Percentiles rank a stretch among this genome's conserved stretches.
Conservation (phyloP, 2,113 vertebrate species). For the Ranitomeya imitator region DNA sequence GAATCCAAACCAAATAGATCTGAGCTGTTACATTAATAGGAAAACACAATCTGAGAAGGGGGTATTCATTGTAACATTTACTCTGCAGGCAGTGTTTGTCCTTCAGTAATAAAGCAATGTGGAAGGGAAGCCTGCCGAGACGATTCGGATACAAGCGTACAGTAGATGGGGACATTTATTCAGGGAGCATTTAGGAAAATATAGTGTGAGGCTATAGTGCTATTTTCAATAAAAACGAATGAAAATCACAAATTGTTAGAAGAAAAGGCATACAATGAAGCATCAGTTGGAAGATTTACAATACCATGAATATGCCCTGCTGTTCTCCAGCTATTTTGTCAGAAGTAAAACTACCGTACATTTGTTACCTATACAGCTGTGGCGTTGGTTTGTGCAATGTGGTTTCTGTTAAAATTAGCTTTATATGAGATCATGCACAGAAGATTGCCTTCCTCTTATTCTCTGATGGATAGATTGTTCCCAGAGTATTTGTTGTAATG, state of each 20-base stretch:
- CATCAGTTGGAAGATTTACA: neutral
- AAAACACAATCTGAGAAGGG: constrained; percentile 12
- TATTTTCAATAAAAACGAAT: neutral
- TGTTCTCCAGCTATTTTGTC: neutral
- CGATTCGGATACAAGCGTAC: neutral
- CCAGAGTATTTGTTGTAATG: too few relatives aligned
- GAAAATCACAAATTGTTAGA: neutral
- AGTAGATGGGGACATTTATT: neutral
- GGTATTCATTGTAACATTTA: neutral
- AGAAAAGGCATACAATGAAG: neutral
- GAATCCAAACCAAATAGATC: neutral
- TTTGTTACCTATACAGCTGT: too few relatives aligned
- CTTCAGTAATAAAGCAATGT: constrained; percentile 6
- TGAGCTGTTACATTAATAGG: neutral
- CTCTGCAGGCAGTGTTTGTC: neutral
- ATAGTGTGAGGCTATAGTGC: neutral
- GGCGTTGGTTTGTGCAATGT: too few relatives aligned
- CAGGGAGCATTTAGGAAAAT: neutral
- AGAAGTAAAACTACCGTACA: too few relatives aligned
- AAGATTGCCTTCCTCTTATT: neutral
- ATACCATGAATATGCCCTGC: neutral
- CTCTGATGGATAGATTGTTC: neutral
- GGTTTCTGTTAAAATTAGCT: neutral
- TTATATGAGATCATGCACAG: neutral
- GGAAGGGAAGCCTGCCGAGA: neutral